Base-by-base conservation (phyloP, 2,113 vertebrate genomes). In the Trichomycterus rosablanca region DNA sequence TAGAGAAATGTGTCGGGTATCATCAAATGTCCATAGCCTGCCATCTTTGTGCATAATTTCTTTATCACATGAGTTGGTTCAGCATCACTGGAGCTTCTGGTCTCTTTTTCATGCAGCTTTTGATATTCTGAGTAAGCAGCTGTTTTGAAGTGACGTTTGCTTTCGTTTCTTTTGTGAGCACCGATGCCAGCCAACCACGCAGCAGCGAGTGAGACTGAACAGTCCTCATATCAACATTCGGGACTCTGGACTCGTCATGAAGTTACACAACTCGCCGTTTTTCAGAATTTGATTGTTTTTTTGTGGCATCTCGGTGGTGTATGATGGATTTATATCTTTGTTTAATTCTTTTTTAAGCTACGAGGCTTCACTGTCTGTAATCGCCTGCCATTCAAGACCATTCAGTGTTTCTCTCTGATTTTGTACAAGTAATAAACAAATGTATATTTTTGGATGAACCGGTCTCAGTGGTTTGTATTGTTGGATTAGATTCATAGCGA, bases 401-500 rank as follows among this genome's bases (percentile, higher is more conserved):
- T 75, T 69, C 71, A 66, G 76, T 82, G 76, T 82, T 80, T 77
- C 63, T 54, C 58, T 82, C 69, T 66, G 74, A 81, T 78, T 85
- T 78, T 77, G 81, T 85, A 86, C 78, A 78, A 74, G 80, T 78
- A 85, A 85, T 87, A 84, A 87, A 78, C 78, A 86, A 88, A 85
- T 78, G 78, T 89, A 82, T 89, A 89, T 88, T 89, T 89, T 89
- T 89, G 75, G 77, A 88, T 59, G 68, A 80, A 82, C 58, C 67
- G 3, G 22, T 39, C 42, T 57, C 52, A 10, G 39, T 22, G 14
- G 2, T 4, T 37, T 23, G 66, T 75, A 6, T 18, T 20, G 35
- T 32, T 62, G 11, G 28, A 22, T 30, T 19, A 7, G 26, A 30
- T 30, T 30, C 7, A 4, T 7, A 30, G 26, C 26, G n/a, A n/a